Conservation (phyloP, 2,888 invertebrate genomes). For the Pammene aurita region DNA sequence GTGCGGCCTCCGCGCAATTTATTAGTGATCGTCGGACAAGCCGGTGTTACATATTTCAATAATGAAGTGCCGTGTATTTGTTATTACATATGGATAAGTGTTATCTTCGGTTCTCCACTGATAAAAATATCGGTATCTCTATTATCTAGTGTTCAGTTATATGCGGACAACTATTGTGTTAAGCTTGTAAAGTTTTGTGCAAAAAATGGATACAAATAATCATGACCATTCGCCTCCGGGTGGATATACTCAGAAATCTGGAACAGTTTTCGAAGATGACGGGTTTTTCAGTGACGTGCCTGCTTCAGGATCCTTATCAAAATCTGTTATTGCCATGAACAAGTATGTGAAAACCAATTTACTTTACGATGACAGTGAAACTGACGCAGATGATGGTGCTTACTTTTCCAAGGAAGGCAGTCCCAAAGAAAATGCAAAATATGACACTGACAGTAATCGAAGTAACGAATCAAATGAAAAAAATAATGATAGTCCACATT, state of each 20-base stretch:
- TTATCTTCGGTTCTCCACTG: slow-evolving; percentile 61
- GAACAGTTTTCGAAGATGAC: slow-evolving; percentile 63
- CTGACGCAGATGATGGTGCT: slow-evolving; percentile 60
- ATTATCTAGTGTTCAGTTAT: slow-evolving; percentile 59
- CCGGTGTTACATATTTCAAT: slow-evolving; percentile 33
- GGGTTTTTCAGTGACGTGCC: slow-evolving; percentile 73
- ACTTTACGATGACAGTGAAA: slow-evolving; percentile 65
- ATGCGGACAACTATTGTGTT: slow-evolving; percentile 53
- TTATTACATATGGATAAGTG: slow-evolving; percentile 57
- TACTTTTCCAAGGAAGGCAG: slow-evolving; percentile 77
- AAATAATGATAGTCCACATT: slow-evolving; percentile 31
- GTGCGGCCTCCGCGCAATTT: slow-evolving; percentile 58
- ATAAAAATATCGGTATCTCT: slow-evolving; percentile 65
- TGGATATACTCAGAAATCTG: slow-evolving; percentile 46
- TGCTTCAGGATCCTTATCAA: slow-evolving; percentile 67
- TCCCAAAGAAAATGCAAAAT: slow-evolving; percentile 69
- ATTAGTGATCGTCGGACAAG: slow-evolving; percentile 30
- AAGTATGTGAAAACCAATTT: slow-evolving; percentile 76
- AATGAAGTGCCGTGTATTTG: slow-evolving; percentile 42
- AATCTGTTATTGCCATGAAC: slow-evolving; percentile 72
- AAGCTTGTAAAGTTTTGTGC: slow-evolving; percentile 50
- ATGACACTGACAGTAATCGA: slow-evolving; percentile 68
- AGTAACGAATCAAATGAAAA: slow-evolving; percentile 60
- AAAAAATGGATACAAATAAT: slow-evolving; percentile 56
- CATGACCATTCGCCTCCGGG: slow-evolving; percentile 44